Conservation (phyloP, 2,113 vertebrate species). For the Eonycteris spelaea region DNA sequence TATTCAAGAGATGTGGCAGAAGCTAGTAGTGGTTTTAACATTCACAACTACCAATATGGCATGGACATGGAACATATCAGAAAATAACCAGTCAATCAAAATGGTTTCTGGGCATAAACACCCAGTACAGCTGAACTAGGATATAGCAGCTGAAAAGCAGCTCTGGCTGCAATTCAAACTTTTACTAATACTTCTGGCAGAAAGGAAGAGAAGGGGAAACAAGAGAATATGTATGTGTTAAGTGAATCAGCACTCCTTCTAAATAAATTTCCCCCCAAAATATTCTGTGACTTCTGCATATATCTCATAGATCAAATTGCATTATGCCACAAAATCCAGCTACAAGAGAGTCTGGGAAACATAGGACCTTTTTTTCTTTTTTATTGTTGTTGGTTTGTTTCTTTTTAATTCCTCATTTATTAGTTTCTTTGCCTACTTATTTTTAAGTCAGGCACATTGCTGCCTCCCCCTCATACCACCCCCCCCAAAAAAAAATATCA, state of each 20-base stretch:
- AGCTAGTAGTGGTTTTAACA: neutral
- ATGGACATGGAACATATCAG: neutral
- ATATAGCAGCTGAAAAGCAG: neutral
- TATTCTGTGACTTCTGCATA: neutral
- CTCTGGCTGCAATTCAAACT: neutral
- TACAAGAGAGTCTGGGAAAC: neutral
- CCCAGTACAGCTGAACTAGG: neutral
- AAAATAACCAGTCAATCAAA: neutral
- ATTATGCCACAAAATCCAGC: neutral
- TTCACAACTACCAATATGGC: neutral
- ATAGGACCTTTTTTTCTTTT: too few species aligned
- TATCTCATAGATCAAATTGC: neutral
- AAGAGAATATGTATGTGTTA: neutral
- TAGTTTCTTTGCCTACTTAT: neutral
- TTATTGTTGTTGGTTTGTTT: neutral
- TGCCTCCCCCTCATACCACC: neutral
- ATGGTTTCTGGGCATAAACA: neutral
- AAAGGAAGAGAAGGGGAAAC: neutral
- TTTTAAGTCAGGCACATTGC: neutral
- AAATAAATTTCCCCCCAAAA: neutral
- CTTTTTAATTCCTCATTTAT: neutral
- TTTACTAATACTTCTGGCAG: neutral
- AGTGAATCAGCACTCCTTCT: neutral
- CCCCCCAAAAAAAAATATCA: neutral
- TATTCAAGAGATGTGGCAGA: neutral